Percentiles rank a stretch among this genome's conserved stretches.
Conservation (phyloP, 2,888 invertebrate species). For the Polydrusus tereticollis region DNA sequence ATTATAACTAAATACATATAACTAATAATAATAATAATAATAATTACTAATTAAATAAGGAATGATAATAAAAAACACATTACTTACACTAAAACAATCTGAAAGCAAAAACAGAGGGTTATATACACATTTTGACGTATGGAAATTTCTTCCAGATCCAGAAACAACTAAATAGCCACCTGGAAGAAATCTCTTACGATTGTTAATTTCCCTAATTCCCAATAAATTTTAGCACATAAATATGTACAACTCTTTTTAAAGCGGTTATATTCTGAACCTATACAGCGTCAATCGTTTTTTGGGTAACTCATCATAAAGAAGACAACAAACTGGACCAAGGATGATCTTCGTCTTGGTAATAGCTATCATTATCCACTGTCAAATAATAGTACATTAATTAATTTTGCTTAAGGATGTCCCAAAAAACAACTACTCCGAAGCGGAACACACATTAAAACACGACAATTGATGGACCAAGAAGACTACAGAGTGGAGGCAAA, state of each 20-base stretch:
- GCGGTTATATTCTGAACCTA: slow-evolving; percentile 45
- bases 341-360: too few relatives aligned
- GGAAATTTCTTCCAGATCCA: slow-evolving; percentile 11
- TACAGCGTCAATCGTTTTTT: not conserved
- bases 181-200: slow-evolving; percentile 9
- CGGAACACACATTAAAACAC: too few relatives aligned
- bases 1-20: too few relatives aligned
- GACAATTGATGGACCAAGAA: too few relatives aligned
- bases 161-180: slow-evolving; percentile 9
- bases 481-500: too few relatives aligned
- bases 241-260: slow-evolving; percentile 47
- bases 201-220: slow-evolving; percentile 23
- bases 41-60: slow-evolving; percentile 35
- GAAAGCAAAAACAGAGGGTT: slow-evolving; percentile 40
- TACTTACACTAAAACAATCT: slow-evolving; percentile 31
- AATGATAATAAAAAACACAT: slow-evolving; percentile 42
- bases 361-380: too few relatives aligned
- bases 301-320: not conserved
- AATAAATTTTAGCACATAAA: slow-evolving; percentile 43
- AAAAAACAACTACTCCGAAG: too few relatives aligned
- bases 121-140: slow-evolving; percentile 33
- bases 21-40: slow-evolving; percentile 27
- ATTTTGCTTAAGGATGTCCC: too few relatives aligned
- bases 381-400: too few relatives aligned
- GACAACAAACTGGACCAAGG: too few relatives aligned